phyloP scores from a whole-genome alignment of 2,888 invertebrate genomes.

The Tanytarsus gracilentus region DNA sequence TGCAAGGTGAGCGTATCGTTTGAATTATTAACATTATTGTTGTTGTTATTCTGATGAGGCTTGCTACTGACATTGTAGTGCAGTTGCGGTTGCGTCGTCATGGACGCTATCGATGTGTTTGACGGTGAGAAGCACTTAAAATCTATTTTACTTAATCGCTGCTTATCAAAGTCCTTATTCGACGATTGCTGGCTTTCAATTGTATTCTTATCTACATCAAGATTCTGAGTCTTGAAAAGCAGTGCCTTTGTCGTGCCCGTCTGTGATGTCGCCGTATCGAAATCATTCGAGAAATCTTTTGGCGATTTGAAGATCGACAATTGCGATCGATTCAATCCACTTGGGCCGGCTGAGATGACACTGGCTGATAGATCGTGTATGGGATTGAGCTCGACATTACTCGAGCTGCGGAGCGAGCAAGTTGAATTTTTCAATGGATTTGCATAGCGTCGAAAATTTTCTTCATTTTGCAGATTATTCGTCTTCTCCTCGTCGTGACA shows the following conservation, averaged over 20 bases:
- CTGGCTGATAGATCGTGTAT: conserved; percentile 43
- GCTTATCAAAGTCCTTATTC: conserved; percentile 67
- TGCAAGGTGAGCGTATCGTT: conserved; percentile 27
- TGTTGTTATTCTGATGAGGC: conserved; percentile 9
- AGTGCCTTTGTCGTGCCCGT: conserved; percentile 41
- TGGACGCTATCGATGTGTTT: not conserved
- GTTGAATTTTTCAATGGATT: conserved; percentile 62
- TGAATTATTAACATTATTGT: conserved; percentile 20
- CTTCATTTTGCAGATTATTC: conserved; percentile 84
- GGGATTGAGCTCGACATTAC: conserved; percentile 44
- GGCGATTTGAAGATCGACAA: conserved; percentile 39
- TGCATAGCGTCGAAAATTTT: conserved; percentile 73
- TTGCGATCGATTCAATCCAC: conserved; percentile 40
- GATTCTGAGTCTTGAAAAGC: conserved; percentile 70
- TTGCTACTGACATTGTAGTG: conserved; percentile 10
- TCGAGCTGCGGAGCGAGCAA: conserved; percentile 47
- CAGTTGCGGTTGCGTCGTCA: not conserved
- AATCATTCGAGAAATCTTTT: conserved; percentile 40
- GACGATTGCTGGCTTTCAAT: conserved; percentile 49
- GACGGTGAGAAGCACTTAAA: conserved; percentile 16
- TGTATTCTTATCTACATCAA: conserved; percentile 75
- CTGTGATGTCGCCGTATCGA: conserved; percentile 37
- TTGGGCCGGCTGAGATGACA: conserved; percentile 43
- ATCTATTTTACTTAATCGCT: conserved; percentile 52
- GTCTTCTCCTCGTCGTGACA: conserved; percentile 78